Evolutionary conservation across 2,113 vertebrate genomes (phyloP), one percentile per base, ranked within the genome.

Genomic region (Poicephalus gulielmi): DNA sequence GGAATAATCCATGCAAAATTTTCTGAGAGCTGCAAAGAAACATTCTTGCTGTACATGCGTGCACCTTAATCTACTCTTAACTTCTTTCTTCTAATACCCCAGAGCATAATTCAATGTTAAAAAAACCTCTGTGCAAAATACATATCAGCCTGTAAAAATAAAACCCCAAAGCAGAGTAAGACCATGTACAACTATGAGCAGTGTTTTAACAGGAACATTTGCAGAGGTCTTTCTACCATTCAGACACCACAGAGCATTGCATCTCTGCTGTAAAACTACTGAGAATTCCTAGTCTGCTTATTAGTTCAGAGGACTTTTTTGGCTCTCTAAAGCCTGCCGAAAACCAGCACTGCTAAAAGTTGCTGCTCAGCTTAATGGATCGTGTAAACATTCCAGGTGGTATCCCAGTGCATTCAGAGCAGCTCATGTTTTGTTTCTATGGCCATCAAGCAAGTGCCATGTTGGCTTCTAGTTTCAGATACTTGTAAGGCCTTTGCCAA

Each of bases 371-470:
- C 49, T 39, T 7, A 8, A 18, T 1, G 30, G 37, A 1, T 23
- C 19, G 7, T 7, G 24, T 11, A 4, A 2, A 9, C 2, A 1
- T 27, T 5, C 1, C 1, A 17, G 22, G 6, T 5, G 24, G 8
- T 5, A 37, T 17, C 37, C 50, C n/a, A 7, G 27, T 1, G 0
- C n/a, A 0, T 8, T 18, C 20, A 1, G 60, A 13, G 43, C 68
- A 25, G 60, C 55, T 49, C 3, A 0, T 43, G 30, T 17, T 23
- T 7, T 9, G 59, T 70, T 30, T 20, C 44, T 50, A 1, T 0
- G 7, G 53, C n/a, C 80, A 17, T 22, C 64, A 0, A 9, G 10
- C 1, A 3, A 75, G 10, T 10, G 33, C 60, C 4, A 1, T 4
- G 3, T 3, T 59, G 4, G 1, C 27, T 5, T 31, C 10, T 23